Conservation (phyloP, 2,888 invertebrate species). For the Branchellion lobata region DNA sequence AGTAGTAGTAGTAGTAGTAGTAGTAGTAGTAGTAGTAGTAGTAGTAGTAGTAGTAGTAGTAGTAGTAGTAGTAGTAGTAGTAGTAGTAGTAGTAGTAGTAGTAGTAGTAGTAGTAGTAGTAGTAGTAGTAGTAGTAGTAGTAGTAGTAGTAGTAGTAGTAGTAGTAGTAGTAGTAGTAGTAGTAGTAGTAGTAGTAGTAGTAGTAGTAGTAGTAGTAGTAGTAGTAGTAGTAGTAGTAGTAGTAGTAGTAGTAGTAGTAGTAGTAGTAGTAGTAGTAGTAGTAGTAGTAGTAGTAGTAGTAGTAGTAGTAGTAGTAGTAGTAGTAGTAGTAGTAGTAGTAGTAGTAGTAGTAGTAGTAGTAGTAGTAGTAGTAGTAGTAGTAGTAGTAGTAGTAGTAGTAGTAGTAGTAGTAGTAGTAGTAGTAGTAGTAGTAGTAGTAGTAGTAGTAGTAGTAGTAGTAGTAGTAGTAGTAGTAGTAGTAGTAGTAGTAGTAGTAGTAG, state of each 20-base stretch:
- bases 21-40: conserved; percentile 21
- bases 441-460: too few species aligned
- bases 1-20: conserved; percentile 22
- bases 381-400: conserved; percentile 16
- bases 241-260: conserved; percentile 22
- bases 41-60: conserved; percentile 22
- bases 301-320: conserved; percentile 19
- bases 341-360: conserved; percentile 19
- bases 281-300: conserved; percentile 22
- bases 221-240: conserved; percentile 22
- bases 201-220: conserved; percentile 21
- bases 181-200: conserved; percentile 22
- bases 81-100: conserved; percentile 18
- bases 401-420: conserved; percentile 19
- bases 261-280: conserved; percentile 21
- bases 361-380: conserved; percentile 17
- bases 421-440: background rate
- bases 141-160: conserved; percentile 21
- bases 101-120: conserved; percentile 9
- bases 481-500: too few species aligned
- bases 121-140: conserved; percentile 22
- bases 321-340: conserved; percentile 16
- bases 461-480: too few species aligned
- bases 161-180: conserved; percentile 22
- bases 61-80: conserved; percentile 17